Evolutionary conservation across 2,888 invertebrate species (phyloP).

Genomic region (Gasteruption jaculator): DNA sequence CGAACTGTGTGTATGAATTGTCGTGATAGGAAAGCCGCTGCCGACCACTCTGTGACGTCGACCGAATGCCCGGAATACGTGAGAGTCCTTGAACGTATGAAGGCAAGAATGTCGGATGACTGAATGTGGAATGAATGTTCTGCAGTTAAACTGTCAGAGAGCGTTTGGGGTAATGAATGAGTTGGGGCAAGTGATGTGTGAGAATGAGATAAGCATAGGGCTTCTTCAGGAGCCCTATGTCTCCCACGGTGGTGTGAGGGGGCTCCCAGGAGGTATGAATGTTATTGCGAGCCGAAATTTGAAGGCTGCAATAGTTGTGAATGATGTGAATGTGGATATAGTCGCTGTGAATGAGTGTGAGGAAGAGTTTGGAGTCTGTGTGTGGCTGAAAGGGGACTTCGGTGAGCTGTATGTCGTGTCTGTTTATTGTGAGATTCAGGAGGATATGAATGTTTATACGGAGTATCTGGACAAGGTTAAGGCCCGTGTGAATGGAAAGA

Average conservation of each 20-base stretch:
- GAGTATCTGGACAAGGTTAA: too few species aligned
- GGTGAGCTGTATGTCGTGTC: constrained; percentile 15
- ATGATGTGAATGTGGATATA: background rate
- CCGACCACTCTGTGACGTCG: constrained; percentile 8
- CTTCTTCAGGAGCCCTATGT: constrained; percentile 15
- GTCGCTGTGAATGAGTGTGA: background rate
- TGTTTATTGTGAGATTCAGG: constrained; percentile 21
- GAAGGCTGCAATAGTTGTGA: constrained; percentile 11
- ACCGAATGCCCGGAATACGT: constrained; percentile 9
- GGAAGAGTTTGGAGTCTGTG: constrained; percentile 10
- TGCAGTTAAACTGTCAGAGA: constrained; percentile 15
- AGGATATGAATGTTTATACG: too few species aligned
- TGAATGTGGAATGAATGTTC: background rate
- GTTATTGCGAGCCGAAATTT: constrained; percentile 11
- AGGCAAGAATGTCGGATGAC: background rate
- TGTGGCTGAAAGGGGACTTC: constrained; percentile 12
- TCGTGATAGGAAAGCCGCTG: background rate
- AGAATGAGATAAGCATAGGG: constrained; percentile 6
- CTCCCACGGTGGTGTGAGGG: background rate
- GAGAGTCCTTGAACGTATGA: background rate
- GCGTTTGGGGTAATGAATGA: constrained; percentile 16
- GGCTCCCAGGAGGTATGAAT: constrained; percentile 4
- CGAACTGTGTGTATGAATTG: constrained; percentile 13
- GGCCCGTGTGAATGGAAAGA: background rate
- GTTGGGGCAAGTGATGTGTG: constrained; percentile 1